phyloP scores from a whole-genome alignment of 2,797 vertebrate species.

The Sebastes hubbsi region DNA sequence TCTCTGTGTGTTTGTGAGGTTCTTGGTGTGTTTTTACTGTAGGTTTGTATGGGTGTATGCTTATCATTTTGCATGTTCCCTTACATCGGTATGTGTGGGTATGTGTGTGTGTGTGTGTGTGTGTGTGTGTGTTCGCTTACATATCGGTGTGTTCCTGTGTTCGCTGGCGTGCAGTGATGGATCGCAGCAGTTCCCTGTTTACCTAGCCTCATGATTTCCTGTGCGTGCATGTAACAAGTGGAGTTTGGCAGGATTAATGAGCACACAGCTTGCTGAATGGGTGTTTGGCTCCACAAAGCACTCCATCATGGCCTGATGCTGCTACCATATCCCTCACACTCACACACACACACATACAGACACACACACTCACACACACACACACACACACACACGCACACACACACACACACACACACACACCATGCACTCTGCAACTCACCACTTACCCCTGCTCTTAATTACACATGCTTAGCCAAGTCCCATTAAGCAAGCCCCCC shows the following conservation, averaged over 20 bases:
- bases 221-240: conserved; percentile 93
- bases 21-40: conserved; percentile 1
- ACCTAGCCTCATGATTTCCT: conserved; percentile 98
- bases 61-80: conserved; percentile 40
- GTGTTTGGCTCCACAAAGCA: conserved; percentile 92
- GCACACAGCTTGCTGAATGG: conserved; percentile 95
- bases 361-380: not conserved
- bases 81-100: not conserved
- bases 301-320: conserved; percentile 94
- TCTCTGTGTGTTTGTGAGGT: conserved; percentile 22
- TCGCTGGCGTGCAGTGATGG: conserved; percentile 82
- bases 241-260: conserved; percentile 99
- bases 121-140: conserved; percentile 12
- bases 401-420: conserved; percentile 28
- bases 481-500: conserved; percentile 71
- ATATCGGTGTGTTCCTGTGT: conserved; percentile 60
- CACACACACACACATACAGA: conserved; percentile 26
- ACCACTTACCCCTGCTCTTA: conserved; percentile 79
- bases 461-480: conserved; percentile 87
- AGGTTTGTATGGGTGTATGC: conserved; percentile 23
- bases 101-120: not conserved
- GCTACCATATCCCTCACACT: conserved; percentile 70
- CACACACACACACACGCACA: not conserved
- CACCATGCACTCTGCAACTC: conserved; percentile 63
- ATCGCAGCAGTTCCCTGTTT: conserved; percentile 92